phyloP scores from a whole-genome alignment of 2,888 invertebrate species.

The Eremobia ochroleuca region DNA sequence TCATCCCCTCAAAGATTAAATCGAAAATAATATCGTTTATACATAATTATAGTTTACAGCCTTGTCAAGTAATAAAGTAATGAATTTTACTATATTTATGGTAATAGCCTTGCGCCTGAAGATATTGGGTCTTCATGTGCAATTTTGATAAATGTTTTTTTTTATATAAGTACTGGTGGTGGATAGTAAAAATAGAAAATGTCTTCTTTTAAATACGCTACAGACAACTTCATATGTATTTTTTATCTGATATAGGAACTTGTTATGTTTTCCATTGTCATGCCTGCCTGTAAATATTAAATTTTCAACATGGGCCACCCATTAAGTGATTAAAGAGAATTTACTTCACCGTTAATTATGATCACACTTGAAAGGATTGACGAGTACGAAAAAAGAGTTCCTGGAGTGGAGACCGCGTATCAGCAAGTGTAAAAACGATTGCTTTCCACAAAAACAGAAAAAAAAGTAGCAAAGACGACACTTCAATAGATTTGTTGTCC shows the following conservation, averaged over 20 bases:
- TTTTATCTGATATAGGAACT: background rate
- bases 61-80: constrained; percentile 63
- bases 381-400: too few species aligned
- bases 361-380: too few species aligned
- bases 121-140: background rate
- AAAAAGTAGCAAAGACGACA: background rate
- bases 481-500: background rate
- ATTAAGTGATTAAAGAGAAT: too few species aligned
- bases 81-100: constrained; percentile 57
- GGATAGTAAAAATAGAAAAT: background rate
- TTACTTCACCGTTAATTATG: too few species aligned
- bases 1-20: constrained; percentile 41
- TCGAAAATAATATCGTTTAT: constrained; percentile 36
- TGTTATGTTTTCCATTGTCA: background rate
- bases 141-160: constrained; percentile 55
- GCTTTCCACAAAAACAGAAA: background rate
- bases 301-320: background rate
- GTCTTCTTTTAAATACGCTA: background rate
- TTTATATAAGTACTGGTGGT: background rate
- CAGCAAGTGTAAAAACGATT: background rate
- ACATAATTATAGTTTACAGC: constrained; percentile 58
- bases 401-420: too few species aligned
- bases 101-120: constrained; percentile 34
- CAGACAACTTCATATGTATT: background rate
- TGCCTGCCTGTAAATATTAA: background rate